A percentile compares a stretch with the other conserved stretches of the same genome.
phyloP scores from a whole-genome alignment of 1,140 invertebrate genomes.

The Fopius arisanus region DNA sequence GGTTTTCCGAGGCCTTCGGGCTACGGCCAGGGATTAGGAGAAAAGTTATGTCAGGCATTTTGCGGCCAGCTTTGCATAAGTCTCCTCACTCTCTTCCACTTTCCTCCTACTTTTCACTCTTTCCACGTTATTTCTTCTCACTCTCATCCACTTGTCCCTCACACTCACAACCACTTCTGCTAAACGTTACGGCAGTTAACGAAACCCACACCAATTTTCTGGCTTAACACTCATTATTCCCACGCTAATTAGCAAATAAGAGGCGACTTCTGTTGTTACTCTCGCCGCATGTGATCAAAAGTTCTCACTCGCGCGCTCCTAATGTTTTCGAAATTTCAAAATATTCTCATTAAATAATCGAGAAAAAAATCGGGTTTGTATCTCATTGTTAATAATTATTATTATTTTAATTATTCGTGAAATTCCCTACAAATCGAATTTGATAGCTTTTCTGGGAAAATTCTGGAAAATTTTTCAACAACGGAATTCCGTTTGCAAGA shows the following conservation, averaged over 20 bases:
- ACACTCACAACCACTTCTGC: not conserved
- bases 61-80: constrained; percentile 54
- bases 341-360: too few relatives aligned
- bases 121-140: constrained; percentile 4
- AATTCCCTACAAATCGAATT: too few relatives aligned
- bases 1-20: constrained; percentile 36
- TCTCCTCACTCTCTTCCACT: constrained; percentile 28
- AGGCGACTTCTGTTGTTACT: constrained; percentile 21
- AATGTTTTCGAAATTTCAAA: constrained; percentile 20
- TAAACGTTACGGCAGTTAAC: constrained; percentile 30
- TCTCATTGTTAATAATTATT: too few relatives aligned
- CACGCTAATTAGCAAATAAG: constrained; percentile 42
- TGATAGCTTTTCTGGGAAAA: not conserved
- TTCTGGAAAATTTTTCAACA: too few relatives aligned
- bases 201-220: constrained; percentile 13
- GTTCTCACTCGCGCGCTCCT: constrained; percentile 31
- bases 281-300: constrained; percentile 28
- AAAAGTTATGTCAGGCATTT: constrained; percentile 53
- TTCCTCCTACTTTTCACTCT: not conserved
- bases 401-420: too few relatives aligned
- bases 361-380: too few relatives aligned
- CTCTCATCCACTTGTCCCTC: constrained; percentile 18
- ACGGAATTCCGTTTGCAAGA: too few relatives aligned
- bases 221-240: constrained; percentile 39
- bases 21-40: constrained; percentile 48